Evolutionary conservation across 2,888 invertebrate genomes (phyloP).

Genomic region (Caenorhabditis uteleia): DNA sequence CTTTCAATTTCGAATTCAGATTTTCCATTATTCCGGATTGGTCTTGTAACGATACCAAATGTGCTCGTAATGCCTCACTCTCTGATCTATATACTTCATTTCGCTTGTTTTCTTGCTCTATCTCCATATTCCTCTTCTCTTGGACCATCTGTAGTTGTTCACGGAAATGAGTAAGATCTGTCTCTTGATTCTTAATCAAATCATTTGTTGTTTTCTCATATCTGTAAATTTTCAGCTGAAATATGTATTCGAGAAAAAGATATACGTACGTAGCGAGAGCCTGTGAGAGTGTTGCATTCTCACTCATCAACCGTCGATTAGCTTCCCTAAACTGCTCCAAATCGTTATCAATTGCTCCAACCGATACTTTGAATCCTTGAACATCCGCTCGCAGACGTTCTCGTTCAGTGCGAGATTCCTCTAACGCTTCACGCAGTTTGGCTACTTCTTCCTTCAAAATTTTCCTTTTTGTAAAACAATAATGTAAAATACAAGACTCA

Average conservation of each 20-base stretch:
- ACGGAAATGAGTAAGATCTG: constrained; percentile 35
- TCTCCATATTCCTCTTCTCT: constrained; percentile 7
- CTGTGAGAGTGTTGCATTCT: constrained; percentile 40
- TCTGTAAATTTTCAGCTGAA: constrained; percentile 12
- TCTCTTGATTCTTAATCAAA: constrained; percentile 20
- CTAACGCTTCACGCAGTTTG: constrained; percentile 49
- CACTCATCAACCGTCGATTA: constrained; percentile 49
- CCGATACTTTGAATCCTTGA: constrained; percentile 46
- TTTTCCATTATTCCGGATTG: constrained; percentile 33
- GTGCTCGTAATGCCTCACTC: constrained; percentile 19
- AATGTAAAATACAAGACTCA: background rate
- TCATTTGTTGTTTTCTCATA: constrained; percentile 33
- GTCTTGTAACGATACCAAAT: constrained; percentile 18
- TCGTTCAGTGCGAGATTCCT: constrained; percentile 47
- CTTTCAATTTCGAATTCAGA: constrained; percentile 28
- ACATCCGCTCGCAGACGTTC: constrained; percentile 50
- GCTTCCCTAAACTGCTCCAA: constrained; percentile 46
- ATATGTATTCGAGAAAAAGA: background rate
- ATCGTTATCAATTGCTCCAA: constrained; percentile 52
- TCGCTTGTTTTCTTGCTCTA: constrained; percentile 1
- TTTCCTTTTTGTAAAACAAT: background rate
- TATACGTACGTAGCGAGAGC: constrained; percentile 27
- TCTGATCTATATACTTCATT: constrained; percentile 3
- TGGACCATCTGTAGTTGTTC: constrained; percentile 34
- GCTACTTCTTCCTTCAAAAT: constrained; percentile 51